A percentile compares a stretch with the other conserved stretches of the same genome.
phyloP scores from a whole-genome alignment of 2,888 invertebrate genomes.

The Clanis bilineata region DNA sequence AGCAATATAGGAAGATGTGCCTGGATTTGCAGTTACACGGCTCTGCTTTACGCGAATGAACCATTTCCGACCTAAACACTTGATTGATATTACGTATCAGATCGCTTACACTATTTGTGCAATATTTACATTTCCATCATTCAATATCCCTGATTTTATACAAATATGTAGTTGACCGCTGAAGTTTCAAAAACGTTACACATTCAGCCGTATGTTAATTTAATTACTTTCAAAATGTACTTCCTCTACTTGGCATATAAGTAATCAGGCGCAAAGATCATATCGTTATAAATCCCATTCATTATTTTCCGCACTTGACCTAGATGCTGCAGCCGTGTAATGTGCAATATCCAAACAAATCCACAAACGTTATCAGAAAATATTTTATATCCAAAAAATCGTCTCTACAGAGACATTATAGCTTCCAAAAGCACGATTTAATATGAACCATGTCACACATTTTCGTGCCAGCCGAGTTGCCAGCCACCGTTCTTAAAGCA shows the following conservation, averaged over 20 bases:
- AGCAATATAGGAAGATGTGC: conserved; percentile 35
- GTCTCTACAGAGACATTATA: conserved; percentile 5
- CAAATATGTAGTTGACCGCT: neutral
- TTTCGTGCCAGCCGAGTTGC: conserved; percentile 11
- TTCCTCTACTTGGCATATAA: neutral
- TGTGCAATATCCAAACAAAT: conserved; percentile 5
- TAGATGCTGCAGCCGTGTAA: neutral
- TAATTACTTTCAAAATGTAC: neutral
- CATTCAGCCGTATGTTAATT: neutral
- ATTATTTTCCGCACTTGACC: neutral
- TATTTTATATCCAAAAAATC: conserved; percentile 5
- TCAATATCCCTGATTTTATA: neutral
- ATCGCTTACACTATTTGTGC: no score
- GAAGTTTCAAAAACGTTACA: neutral
- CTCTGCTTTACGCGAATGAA: neutral
- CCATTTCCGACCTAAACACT: neutral
- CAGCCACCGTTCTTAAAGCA: conserved; percentile 1
- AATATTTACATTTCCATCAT: neutral
- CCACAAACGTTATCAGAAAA: conserved; percentile 15
- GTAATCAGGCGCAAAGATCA: neutral
- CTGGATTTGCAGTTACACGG: conserved; percentile 5
- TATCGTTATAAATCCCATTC: neutral
- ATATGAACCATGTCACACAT: neutral
- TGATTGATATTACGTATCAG: no score
- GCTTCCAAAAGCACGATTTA: conserved; percentile 6